Percentiles rank a stretch among this genome's conserved stretches.
phyloP scores from a whole-genome alignment of 2,113 vertebrate species.

The Melanocharis versteri region DNA sequence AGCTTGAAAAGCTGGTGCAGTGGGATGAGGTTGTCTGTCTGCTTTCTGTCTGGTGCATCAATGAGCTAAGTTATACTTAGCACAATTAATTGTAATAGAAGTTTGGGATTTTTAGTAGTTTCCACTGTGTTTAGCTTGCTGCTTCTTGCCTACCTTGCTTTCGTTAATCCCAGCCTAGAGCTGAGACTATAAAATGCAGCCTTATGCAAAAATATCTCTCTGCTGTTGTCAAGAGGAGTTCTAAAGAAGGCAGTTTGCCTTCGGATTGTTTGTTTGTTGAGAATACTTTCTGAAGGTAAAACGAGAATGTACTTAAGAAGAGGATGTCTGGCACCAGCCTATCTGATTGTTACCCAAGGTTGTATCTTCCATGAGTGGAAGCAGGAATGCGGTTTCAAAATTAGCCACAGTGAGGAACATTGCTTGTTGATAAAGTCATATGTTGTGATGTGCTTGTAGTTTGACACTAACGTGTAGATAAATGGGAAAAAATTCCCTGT shows the following conservation, averaged over 20 bases:
- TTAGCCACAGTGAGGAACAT: not conserved
- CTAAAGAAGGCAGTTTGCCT: not conserved
- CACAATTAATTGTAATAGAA: not conserved
- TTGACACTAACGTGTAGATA: not conserved
- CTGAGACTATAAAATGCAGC: not conserved
- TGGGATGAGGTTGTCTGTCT: conserved; percentile 19
- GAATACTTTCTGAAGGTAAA: conserved; percentile 51
- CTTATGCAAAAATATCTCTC: not conserved
- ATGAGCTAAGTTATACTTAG: not conserved
- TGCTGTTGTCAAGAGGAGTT: not conserved
- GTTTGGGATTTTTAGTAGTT: not conserved
- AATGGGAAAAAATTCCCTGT: not conserved
- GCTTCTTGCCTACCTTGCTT: not conserved
- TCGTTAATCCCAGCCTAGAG: not conserved
- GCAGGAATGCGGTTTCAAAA: conserved; percentile 48
- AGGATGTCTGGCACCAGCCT: conserved; percentile 30
- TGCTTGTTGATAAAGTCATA: conserved; percentile 22
- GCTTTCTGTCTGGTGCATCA: conserved; percentile 30
- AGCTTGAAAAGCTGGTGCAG: conserved; percentile 60
- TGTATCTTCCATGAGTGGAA: conserved; percentile 9
- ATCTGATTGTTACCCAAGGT: conserved; percentile 30
- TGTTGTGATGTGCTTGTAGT: conserved; percentile 9
- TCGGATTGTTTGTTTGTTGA: conserved; percentile 30
- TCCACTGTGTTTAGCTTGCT: not conserved
- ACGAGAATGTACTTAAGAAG: conserved; percentile 9